phyloP scores from a whole-genome alignment of 2,797 vertebrate genomes.

The Coluber constrictor region DNA sequence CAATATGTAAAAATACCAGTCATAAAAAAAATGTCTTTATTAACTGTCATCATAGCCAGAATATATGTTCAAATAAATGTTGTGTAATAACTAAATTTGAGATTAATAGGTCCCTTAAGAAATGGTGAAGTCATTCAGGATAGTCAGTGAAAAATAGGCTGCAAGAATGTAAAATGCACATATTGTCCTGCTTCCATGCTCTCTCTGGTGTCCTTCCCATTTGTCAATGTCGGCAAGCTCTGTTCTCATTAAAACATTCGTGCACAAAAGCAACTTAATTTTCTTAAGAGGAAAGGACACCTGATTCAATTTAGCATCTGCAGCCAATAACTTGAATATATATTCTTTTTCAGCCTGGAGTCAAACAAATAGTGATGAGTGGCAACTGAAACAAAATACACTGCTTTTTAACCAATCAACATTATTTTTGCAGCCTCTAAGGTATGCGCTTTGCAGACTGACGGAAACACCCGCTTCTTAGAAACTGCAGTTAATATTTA shows the following conservation, averaged over 20 bases:
- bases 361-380: conserved; percentile 81
- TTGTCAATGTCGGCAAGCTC: conserved; percentile 88
- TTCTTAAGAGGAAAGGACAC: conserved; percentile 98
- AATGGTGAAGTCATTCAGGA: conserved; percentile 77
- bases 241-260: conserved; percentile 92
- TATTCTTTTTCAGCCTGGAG: conserved; percentile 67
- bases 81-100: conserved; percentile 89
- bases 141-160: conserved; percentile 92
- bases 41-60: conserved; percentile 90
- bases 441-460: conserved; percentile 62
- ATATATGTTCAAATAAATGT: conserved; percentile 99
- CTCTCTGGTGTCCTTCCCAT: conserved; percentile 86
- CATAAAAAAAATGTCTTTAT: conserved; percentile 89
- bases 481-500: conserved; percentile 50
- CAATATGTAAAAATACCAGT: conserved; percentile 87
- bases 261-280: conserved; percentile 96
- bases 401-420: conserved; percentile 68
- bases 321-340: conserved; percentile 79
- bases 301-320: conserved; percentile 93
- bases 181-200: conserved; percentile 86
- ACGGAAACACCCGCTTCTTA: conserved; percentile 49
- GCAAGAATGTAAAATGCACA: conserved; percentile 81
- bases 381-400: conserved; percentile 77
- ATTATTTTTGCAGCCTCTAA: conserved; percentile 77
- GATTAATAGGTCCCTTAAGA: conserved; percentile 90